Percentiles rank a stretch among this genome's conserved stretches.
phyloP scores from a whole-genome alignment of 2,113 vertebrate species.

The Ranitomeya variabilis region DNA sequence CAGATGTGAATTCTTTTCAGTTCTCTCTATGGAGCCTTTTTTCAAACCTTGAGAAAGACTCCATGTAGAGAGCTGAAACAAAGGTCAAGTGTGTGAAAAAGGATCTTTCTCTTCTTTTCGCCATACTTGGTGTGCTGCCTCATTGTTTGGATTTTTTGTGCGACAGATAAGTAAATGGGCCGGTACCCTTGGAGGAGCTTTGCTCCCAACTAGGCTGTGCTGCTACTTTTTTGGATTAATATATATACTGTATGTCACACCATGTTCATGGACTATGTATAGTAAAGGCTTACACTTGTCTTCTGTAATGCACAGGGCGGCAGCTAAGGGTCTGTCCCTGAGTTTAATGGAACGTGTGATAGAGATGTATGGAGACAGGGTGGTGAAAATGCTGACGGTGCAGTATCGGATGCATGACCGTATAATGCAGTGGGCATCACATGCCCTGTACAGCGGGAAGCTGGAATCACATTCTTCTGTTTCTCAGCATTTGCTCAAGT shows the following conservation, averaged over 20 bases:
- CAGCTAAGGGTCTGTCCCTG: conserved; percentile 78
- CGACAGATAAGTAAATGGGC: no score
- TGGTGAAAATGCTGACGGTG: conserved; percentile 82
- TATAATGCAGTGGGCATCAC: conserved; percentile 91
- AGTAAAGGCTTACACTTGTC: not conserved
- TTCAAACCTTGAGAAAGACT: no score
- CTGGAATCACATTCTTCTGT: conserved; percentile 86
- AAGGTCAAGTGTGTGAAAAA: no score
- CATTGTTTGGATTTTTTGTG: no score
- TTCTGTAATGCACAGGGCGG: conserved; percentile 73
- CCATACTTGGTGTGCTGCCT: no score
- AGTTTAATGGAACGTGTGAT: conserved; percentile 93
- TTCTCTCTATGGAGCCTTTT: no score
- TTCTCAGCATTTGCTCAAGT: conserved; percentile 85
- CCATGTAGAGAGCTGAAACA: no score
- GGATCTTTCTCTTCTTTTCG: no score
- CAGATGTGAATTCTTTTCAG: not conserved
- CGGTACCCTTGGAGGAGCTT: no score
- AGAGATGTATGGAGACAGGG: conserved; percentile 64
- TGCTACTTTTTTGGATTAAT: no score
- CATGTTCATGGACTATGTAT: not conserved
- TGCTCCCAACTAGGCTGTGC: no score
- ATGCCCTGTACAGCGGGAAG: conserved; percentile 82
- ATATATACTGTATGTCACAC: no score
- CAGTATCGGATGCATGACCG: conserved; percentile 94